These are phyloP conservation scores for Pygocentrus nattereri DNA, from an alignment of 2,797 vertebrate genomes.

Conservation along the genomic window DNA sequence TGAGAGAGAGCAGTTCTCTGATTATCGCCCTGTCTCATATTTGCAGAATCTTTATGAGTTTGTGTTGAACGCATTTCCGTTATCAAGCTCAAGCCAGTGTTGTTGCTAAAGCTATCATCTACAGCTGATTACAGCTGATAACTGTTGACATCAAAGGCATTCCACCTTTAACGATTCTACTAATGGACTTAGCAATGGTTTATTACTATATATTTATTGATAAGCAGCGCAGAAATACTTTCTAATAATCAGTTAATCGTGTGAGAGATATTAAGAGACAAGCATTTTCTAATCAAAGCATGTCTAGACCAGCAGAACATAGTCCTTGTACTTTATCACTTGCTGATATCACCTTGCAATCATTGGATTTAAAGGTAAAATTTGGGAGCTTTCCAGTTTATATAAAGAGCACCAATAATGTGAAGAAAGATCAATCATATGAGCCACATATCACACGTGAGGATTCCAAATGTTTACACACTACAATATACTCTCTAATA, in stretches of 20 bases:
- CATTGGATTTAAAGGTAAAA: conserved; percentile 15
- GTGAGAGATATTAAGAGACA: neutral
- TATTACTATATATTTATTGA: neutral
- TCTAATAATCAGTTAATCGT: neutral
- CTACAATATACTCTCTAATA: too few relatives aligned
- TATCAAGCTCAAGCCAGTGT: neutral
- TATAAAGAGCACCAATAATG: too few relatives aligned
- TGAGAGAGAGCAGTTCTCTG: conserved; percentile 19
- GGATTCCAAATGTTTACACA: too few relatives aligned
- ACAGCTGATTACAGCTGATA: conserved; percentile 6
- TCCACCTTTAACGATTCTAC: neutral
- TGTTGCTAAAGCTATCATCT: neutral
- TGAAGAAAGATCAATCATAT: too few relatives aligned
- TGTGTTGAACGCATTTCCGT: neutral
- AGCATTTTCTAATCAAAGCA: neutral
- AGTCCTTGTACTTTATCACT: neutral
- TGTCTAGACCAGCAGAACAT: neutral
- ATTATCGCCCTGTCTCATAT: neutral
- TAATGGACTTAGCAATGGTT: neutral
- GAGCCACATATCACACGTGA: too few relatives aligned
- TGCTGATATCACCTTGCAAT: neutral
- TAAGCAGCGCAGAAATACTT: too few relatives aligned
- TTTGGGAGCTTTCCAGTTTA: neutral
- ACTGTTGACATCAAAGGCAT: neutral
- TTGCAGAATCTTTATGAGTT: neutral